Base-by-base conservation (phyloP, 2,888 invertebrate species). In the Epinotia ramella region DNA sequence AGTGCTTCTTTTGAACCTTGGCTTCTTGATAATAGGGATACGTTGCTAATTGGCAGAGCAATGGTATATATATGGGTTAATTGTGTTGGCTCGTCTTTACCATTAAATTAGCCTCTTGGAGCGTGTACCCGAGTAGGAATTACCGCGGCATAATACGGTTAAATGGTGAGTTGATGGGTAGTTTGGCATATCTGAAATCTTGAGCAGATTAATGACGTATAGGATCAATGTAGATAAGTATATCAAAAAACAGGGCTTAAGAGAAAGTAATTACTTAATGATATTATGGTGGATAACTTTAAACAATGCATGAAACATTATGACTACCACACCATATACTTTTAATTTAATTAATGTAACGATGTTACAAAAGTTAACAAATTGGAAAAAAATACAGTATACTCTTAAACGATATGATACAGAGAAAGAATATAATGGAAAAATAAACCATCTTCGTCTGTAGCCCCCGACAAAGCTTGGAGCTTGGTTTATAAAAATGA, bases 1-100 rank as follows among this genome's bases (percentile, higher is more conserved):
- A 82, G 76, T 80, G 78, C 73, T 77, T 76, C 67, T 76, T 72
- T 63, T 67, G 67, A 62, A 76, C 76, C 76, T 62, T 76, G 72
- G 28, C 67, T n/a, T n/a, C 20, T 28, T 72, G 18, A 67, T 71
- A 56, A 71, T 67, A 76, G 67, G 76, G 65, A 3, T 63, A 72
- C 33, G n/a, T 60, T 66, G 24, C 70, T 75, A 76, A 71, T 76
- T 72, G 76, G 33, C 67, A 18, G 60, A 76, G 71, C 65, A 73
- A 44, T 76, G 28, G 56, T 71, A 76, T 72, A 76, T 71, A 76
- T 72, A 76, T 72, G 76, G 76, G 76, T 76, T 72, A 76, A 76
- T 76, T 76, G 76, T 72, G 76, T 71, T 76, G 71, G 62, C 71
- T 76, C 66, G 71, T 76, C 76, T 76, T 76, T 76, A 72, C 71